A percentile compares a stretch with the other conserved stretches of the same genome.
These are phyloP conservation scores for Acanthopleura granulata DNA, from an alignment of 2,888 invertebrate genomes.

Conservation along the genomic window DNA sequence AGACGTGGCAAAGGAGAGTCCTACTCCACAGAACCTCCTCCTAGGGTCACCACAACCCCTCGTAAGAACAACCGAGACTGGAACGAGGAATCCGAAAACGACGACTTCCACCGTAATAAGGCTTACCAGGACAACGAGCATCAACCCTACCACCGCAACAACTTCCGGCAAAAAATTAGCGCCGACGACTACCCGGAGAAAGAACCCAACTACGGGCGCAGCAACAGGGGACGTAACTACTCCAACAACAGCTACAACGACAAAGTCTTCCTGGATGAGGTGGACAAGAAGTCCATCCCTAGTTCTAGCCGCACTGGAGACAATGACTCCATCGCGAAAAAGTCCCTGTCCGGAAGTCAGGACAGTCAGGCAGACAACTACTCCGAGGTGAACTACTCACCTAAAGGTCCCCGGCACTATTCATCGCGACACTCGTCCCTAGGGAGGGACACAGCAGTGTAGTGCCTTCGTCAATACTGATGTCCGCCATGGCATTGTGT, in stretches of 20 bases:
- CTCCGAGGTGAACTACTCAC: slow-evolving; percentile 4
- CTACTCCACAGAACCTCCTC: no score
- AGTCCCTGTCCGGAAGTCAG: not conserved
- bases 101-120: no score
- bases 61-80: no score
- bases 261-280: slow-evolving; percentile 6
- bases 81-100: no score
- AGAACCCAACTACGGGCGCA: not conserved
- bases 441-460: slow-evolving; percentile 2
- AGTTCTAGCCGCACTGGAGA: not conserved
- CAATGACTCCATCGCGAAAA: slow-evolving; percentile 13
- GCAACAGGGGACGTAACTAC: not conserved
- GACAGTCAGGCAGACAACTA: slow-evolving; percentile 7
- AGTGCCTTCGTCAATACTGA: not conserved
- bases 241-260: slow-evolving; percentile 6
- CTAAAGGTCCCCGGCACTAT: not conserved
- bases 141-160: not conserved
- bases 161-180: not conserved
- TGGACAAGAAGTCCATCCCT: slow-evolving; percentile 7
- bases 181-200: not conserved
- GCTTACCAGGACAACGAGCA: no score
- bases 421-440: not conserved
- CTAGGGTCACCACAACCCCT: no score
- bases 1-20: no score
- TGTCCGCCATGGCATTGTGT: no score